Base-by-base conservation (phyloP, 2,888 invertebrate species). In the Hofmannophila pseudospretella region DNA sequence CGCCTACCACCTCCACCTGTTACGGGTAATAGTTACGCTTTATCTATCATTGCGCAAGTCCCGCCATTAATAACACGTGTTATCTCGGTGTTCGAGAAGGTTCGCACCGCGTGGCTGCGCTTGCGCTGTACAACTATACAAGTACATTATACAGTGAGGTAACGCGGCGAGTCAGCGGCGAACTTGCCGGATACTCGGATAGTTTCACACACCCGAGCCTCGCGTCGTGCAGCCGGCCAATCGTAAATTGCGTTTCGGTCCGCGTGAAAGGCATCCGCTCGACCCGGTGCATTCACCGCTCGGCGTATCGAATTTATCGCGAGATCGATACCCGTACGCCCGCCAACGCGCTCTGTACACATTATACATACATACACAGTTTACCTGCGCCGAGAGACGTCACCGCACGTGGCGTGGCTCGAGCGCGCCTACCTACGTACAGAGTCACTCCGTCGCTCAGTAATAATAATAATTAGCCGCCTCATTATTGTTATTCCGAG, bases 251-350 rank as follows among this genome's bases (percentile, higher is more conserved):
- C 67, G 65, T 75, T 76, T 73, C 73, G 69, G 63, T 58, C 57
- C 54, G 58, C 62, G 79, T 76, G 78, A 80, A 79, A 79, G 82
- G 79, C 71, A 59, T 65, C 58, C 67, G 70, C 62, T 47, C 59
- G 49, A 43, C 51, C 58, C 67, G 68, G 72, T 78, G 76, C 80
- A 72, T 79, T 81, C 76, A 79, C 79, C 80, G 80, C 69, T 70
- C 64, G 55, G 67, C 67, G 69, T 71, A 71, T 76, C 78, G 72
- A 79, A 80, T 80, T 79, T 78, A 81, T 81, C 77, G 71, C 70
- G 58, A 65, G 80, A 80, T 82, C 78, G 72, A 80, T 79, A 76
- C 65, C 61, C 65, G 62, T 59, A 59, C 58, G 58, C 54, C 63
- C 61, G 64, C 64, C 67, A 62, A 60, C 63, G 57, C 64, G 50